A percentile compares a stretch with the other conserved stretches of the same genome.
Evolutionary conservation across 2,888 invertebrate species (phyloP).

Genomic region (Esperia sulphurella): DNA sequence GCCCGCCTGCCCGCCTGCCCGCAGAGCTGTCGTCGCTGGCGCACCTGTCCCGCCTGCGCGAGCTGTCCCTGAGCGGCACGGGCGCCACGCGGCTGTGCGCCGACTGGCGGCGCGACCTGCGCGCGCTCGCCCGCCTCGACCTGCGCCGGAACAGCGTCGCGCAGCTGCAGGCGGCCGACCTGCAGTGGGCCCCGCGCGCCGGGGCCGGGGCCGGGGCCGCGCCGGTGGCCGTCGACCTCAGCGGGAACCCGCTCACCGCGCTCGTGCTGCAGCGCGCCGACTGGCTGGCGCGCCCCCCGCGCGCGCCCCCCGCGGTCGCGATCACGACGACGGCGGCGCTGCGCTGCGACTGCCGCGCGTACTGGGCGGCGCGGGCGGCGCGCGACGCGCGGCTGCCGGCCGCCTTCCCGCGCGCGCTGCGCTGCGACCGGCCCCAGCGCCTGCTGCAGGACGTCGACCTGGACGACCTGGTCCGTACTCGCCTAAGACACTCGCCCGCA

Average conservation of each 20-base stretch:
- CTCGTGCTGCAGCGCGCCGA: background rate
- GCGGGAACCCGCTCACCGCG: conserved; percentile 16
- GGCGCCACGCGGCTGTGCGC: conserved; percentile 17
- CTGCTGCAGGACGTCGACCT: background rate
- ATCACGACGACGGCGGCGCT: conserved; percentile 10
- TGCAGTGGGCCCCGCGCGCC: background rate
- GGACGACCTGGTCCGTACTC: background rate
- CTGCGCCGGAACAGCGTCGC: conserved; percentile 22
- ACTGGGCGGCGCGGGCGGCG: conserved; percentile 26
- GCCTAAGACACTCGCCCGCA: background rate
- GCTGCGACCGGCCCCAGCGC: conserved; percentile 5
- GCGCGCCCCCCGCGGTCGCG: conserved; percentile 7
- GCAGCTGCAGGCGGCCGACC: conserved; percentile 8
- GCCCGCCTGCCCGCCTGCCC: background rate
- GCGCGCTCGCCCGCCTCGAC: conserved; percentile 17
- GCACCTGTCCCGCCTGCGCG: conserved; percentile 15
- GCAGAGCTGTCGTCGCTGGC: background rate
- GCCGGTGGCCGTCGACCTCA: background rate
- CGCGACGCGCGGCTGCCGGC: conserved; percentile 15
- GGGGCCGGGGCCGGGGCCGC: background rate
- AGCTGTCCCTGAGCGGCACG: conserved; percentile 12
- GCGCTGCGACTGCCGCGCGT: conserved; percentile 28
- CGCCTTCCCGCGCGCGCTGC: conserved; percentile 10
- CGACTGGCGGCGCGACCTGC: conserved; percentile 21
- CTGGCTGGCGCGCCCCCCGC: conserved; percentile 7